Base-by-base conservation (phyloP, 2,888 invertebrate genomes). In the Geotrupes spiniger region DNA sequence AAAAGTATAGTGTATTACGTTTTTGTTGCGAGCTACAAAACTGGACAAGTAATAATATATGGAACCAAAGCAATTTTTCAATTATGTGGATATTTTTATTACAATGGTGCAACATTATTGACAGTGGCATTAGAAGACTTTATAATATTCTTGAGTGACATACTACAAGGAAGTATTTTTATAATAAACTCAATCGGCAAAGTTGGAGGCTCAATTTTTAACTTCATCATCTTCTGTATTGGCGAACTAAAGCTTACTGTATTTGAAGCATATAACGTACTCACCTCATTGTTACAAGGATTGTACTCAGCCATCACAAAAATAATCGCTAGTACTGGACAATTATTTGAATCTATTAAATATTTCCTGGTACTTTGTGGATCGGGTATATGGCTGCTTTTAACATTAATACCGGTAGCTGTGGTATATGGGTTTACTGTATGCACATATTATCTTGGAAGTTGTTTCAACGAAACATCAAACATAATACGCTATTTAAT, bases 311-410 rank as follows among this genome's bases (percentile, higher is more conserved):
- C 33, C 2, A 29, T 52, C 28, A 29, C 33, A 8, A 56, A 56
- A 42, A 26, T 52, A 14, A 17, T 52, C 14, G n/a, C 29, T 4
- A 49, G 31, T 29, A 42, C 62, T n/a, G 53, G 51, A 42, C 46
- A 53, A 14, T 27, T 58, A 15, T 52, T 62, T 42, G 40, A 55
- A 6, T 46, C 59, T 17, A 27, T 61, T 4, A 68, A 65, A 53
- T 55, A 63, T 26, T 26, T 63, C 4, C 36, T 63, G 10, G 48
- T 66, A 33, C 45, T 68, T 17, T 60, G 65, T 51, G 69, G 69
- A 9, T 59, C 63, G 3, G 65, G 66, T 39, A 58, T 65, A 17
- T 69, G 67, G 68, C 67, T 68, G 55, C 47, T 57, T 14, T 36
- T 66, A 36, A 65, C 64, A 16, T 48, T 63, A 26, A 47, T 68